Percentiles rank a stretch among this genome's conserved stretches.
Evolutionary conservation across 2,888 invertebrate genomes (phyloP).

Genomic region (Drosophila affinis): DNA sequence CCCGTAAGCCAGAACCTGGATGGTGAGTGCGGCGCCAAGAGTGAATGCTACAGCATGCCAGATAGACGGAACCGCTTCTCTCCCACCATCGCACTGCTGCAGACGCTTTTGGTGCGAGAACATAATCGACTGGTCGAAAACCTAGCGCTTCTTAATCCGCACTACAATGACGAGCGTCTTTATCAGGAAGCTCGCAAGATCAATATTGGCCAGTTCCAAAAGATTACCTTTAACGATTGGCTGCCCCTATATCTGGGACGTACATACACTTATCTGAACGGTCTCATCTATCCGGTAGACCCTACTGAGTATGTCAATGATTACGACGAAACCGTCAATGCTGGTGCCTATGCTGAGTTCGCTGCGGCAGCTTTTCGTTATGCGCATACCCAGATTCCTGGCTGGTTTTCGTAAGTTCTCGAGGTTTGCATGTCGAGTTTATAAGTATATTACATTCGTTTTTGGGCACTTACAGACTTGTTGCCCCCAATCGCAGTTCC

Average conservation of each 20-base stretch:
- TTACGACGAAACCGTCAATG: conserved; percentile 85
- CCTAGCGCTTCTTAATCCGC: conserved; percentile 83
- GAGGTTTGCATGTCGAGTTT: background rate
- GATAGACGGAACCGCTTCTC: conserved; percentile 82
- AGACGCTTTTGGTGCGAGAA: conserved; percentile 84
- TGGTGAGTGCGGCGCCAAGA: conserved; percentile 85
- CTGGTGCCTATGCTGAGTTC: conserved; percentile 86
- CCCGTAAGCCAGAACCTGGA: conserved; percentile 87
- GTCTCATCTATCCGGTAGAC: conserved; percentile 64
- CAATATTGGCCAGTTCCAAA: conserved; percentile 84
- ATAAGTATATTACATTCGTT: background rate
- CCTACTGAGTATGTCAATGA: conserved; percentile 82
- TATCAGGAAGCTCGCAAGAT: conserved; percentile 84
- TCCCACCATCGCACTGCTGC: conserved; percentile 82
- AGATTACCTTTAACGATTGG: conserved; percentile 85
- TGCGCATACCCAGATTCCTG: conserved; percentile 86
- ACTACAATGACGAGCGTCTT: conserved; percentile 84
- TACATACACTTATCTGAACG: conserved; percentile 67
- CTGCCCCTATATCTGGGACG: conserved; percentile 82
- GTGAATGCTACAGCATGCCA: conserved; percentile 88
- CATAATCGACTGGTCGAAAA: conserved; percentile 84
- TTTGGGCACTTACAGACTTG: conserved; percentile 54
- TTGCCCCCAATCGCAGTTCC: conserved; percentile 63
- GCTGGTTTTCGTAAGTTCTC: conserved; percentile 83
- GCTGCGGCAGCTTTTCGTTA: conserved; percentile 86